These are phyloP conservation scores for Villa cingulata DNA, from an alignment of 2,888 invertebrate genomes.

Conservation along the genomic window DNA sequence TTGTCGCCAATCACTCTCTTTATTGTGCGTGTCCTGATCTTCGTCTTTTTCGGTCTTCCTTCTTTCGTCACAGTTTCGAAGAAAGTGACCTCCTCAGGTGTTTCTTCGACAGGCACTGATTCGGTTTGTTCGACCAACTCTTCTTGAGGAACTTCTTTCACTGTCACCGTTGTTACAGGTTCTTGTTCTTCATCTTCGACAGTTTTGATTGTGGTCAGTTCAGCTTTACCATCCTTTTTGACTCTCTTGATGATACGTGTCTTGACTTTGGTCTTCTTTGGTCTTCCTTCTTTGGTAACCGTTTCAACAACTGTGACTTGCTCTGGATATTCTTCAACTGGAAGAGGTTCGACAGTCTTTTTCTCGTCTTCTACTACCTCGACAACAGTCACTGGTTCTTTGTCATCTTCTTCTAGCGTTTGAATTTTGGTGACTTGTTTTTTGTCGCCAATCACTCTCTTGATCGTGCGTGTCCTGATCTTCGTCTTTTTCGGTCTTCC, in stretches of 20 bases:
- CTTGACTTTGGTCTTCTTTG: constrained; percentile 23
- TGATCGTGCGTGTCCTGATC: constrained; percentile 26
- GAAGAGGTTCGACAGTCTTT: constrained; percentile 17
- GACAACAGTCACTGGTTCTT: constrained; percentile 24
- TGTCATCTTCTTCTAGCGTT: constrained; percentile 26
- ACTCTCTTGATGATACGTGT: constrained; percentile 16
- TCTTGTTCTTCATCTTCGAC: constrained; percentile 28
- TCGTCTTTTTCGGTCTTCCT: constrained; percentile 11
- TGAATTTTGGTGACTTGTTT: constrained; percentile 29
- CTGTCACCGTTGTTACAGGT: constrained; percentile 26
- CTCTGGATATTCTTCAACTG: constrained; percentile 27
- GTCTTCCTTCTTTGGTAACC: constrained; percentile 25
- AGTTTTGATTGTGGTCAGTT: constrained; percentile 32
- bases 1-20: constrained; percentile 18
- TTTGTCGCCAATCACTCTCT: constrained; percentile 21
- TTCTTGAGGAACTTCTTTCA: constrained; percentile 21
- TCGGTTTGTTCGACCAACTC: constrained; percentile 17
- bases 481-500: constrained; percentile 26
- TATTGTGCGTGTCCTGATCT: constrained; percentile 24
- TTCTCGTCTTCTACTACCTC: constrained; percentile 15
- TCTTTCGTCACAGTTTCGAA: constrained; percentile 20
- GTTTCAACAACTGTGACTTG: constrained; percentile 22
- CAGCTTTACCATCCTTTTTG: constrained; percentile 19
- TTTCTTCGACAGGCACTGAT: constrained; percentile 18
- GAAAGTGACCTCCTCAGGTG: constrained; percentile 30